These are phyloP conservation scores for Stomorhina lunata DNA, from an alignment of 2,888 invertebrate species.

Conservation along the genomic window DNA sequence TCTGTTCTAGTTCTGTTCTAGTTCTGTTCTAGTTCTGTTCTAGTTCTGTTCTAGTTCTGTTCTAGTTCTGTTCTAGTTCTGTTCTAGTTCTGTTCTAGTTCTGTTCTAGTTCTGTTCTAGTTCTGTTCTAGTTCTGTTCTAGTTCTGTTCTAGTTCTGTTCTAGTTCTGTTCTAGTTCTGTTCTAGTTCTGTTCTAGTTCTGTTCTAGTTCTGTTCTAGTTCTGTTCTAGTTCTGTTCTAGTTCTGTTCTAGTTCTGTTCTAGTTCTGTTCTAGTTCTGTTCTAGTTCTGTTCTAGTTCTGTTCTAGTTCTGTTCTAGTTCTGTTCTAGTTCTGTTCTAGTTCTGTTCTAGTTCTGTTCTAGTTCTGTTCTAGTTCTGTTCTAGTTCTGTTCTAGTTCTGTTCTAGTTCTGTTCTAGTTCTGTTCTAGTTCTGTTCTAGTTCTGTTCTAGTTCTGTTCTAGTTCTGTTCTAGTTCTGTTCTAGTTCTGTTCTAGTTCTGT, in stretches of 20 bases:
- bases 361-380: no score
- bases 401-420: no score
- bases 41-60: not conserved
- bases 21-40: no score
- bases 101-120: not conserved
- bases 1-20: no score
- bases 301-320: not conserved
- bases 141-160: not conserved
- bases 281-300: not conserved
- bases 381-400: no score
- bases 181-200: not conserved
- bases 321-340: not conserved
- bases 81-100: not conserved
- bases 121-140: not conserved
- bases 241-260: not conserved
- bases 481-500: no score
- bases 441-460: no score
- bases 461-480: no score
- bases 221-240: not conserved
- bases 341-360: no score
- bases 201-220: not conserved
- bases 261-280: not conserved
- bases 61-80: not conserved
- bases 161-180: not conserved
- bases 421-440: no score